Evolutionary conservation across 2,888 invertebrate species (phyloP), one percentile per base, ranked within the genome.

Genomic region (Griposia aprilina): DNA sequence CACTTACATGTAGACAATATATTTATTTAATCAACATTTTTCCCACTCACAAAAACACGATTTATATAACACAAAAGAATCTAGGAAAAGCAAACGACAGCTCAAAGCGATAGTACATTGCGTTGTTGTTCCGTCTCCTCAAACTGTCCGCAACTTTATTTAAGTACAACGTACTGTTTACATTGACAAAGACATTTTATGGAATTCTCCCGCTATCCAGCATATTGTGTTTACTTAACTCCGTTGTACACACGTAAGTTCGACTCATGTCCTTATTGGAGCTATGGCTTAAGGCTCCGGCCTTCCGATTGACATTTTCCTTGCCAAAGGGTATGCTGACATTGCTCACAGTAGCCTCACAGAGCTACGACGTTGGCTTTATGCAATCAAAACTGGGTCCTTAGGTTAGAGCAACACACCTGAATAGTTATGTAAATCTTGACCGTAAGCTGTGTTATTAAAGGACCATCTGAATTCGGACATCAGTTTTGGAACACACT

Each of bases 191-290:
- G 71, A 79, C 79, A 77, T 85, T 80, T 77, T 79, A 77, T 83
- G 79, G 79, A 86, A 86, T 83, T 79, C 74, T 69, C 62, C 67
- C 26, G 74, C 67, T 76, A 83, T 79, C 78, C 65, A 78, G 69
- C 76, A 79, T 84, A 84, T 86, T 84, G 86, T 86, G 84, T 84
- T 84, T 86, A 79, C 83, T 63, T 79, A 72, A 70, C 74, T 83
- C 50, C 50, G 36, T 74, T 82, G 83, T 82, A 76, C 36, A 71
- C 59, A 73, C 72, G 78, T 82, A 76, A 73, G 75, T 77, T 75
- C 73, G 67, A 75, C n/a, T 73, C 65, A 73, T 86, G 84, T 76
- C 86, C 67, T 82, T 86, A 84, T 84, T 76, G 86, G 20, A 76
- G 75, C 73, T 30, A 17, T 55, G n/a, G 75, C 78, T 78, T 52